phyloP scores from a whole-genome alignment of 2,797 vertebrate species.

The Chelidonichthys spinosus region DNA sequence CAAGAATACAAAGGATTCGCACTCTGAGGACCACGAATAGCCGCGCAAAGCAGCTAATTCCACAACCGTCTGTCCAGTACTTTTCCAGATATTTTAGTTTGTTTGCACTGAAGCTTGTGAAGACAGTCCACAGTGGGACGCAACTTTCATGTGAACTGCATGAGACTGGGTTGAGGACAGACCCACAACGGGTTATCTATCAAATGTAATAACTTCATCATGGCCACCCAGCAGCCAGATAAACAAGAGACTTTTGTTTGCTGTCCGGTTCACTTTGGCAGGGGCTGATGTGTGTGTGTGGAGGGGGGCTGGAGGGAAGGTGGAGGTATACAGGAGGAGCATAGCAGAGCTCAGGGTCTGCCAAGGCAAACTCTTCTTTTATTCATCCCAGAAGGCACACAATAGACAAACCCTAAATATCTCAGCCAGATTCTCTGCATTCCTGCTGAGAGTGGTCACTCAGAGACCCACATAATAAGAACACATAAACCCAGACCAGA shows the following conservation, averaged over 20 bases:
- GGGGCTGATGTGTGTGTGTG: constrained; percentile 1
- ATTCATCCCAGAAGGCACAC: constrained; percentile 39
- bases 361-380: constrained; percentile 41
- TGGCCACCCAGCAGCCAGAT: constrained; percentile 9
- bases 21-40: neutral
- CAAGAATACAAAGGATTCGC: neutral
- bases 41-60: neutral
- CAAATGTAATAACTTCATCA: constrained; percentile 8
- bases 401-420: constrained; percentile 55
- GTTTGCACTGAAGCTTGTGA: constrained; percentile 15
- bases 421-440: constrained; percentile 67
- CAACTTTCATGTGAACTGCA: neutral
- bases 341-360: constrained; percentile 6
- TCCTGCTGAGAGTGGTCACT: constrained; percentile 43
- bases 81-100: constrained; percentile 16
- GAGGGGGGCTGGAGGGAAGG: neutral
- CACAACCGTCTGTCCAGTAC: neutral
- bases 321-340: constrained; percentile 1
- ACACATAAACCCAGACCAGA: neutral
- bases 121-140: neutral
- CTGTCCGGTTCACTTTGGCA: constrained; percentile 16
- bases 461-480: neutral
- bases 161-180: constrained; percentile 5
- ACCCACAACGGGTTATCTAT: constrained; percentile 13
- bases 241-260: constrained; percentile 41